Evolutionary conservation across 2,888 invertebrate species (phyloP), one percentile per base, ranked within the genome.

Genomic region (Eretmocerus hayati): DNA sequence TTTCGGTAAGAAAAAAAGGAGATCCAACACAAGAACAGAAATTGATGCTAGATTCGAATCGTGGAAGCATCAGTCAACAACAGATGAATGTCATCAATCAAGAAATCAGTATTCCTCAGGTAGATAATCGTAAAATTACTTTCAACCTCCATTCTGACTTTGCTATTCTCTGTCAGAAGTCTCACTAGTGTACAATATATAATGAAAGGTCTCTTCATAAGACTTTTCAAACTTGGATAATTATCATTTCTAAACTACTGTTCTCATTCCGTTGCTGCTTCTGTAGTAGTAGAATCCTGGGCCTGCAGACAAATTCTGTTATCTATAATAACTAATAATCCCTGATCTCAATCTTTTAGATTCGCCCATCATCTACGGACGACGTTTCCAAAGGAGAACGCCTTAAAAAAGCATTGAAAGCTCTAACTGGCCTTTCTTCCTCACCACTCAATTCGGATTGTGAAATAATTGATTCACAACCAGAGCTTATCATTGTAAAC

Each of bases 401-500:
- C 50, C 46, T 66, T 1, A 66, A 68, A 23, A 59, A 57, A 4
- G 59, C 64, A 6, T 44, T 69, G 9, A 56, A 55, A 5, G 63
- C 59, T 58, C 6, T 50, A 50, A 2, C 2, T 16, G 32, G 38
- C 6, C 22, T n/a, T n/a, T n/a, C n/a, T 51, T 52, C 56, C 9
- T 66, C 64, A 2, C 60, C 65, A 2, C 55, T 56, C 6, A 58
- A 56, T 19, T 63, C 69, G 1, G 71, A 70, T 26, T 69, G 70
- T 35, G 69, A 71, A 42, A 70, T 71, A 20, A 69, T 71, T 22
- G 70, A 71, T 20, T 67, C 46, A 39, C 63, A 65, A 18, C 70
- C 71, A 1, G 71, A 71, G 43, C 49, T 71, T 6, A 70, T 71
- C 42, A 69, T 71, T 35, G 70, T 70, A 6, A 71, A 71, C 42